Percentiles rank a stretch among this genome's conserved stretches.
Conservation (phyloP, 2,888 invertebrate species). For the Neria commutata region DNA sequence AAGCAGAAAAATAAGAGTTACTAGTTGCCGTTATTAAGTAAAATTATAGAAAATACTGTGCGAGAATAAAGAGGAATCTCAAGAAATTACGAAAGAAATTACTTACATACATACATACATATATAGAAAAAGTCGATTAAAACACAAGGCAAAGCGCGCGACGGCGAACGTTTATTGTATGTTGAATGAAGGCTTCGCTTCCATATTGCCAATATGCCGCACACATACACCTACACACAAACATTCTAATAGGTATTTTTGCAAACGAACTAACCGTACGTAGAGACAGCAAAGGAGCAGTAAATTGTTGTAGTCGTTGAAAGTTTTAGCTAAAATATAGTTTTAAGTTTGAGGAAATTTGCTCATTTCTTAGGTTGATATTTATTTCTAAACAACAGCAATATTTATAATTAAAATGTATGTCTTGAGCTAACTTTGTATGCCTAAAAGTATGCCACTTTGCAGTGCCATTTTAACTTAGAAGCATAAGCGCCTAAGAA, state of each 20-base stretch:
- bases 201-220: slow-evolving; percentile 25
- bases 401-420: no score
- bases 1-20: slow-evolving; percentile 5
- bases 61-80: slow-evolving; percentile 1
- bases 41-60: slow-evolving; percentile 7
- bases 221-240: slow-evolving; percentile 25
- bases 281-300: no score
- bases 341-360: no score
- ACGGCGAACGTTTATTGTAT: no score
- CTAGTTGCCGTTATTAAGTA: slow-evolving; percentile 15
- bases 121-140: not conserved
- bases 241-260: not conserved
- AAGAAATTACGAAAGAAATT: slow-evolving; percentile 11
- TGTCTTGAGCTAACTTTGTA: no score
- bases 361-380: no score
- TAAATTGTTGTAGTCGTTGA: not conserved
- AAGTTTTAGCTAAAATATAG: not conserved
- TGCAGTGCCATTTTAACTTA: not conserved
- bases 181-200: slow-evolving; percentile 14
- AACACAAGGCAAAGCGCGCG: not conserved
- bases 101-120: not conserved
- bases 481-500: no score
- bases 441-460: not conserved
- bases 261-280: no score
- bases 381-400: no score